Conservation (phyloP, 2,113 vertebrate species). For the Blennius ocellaris region DNA sequence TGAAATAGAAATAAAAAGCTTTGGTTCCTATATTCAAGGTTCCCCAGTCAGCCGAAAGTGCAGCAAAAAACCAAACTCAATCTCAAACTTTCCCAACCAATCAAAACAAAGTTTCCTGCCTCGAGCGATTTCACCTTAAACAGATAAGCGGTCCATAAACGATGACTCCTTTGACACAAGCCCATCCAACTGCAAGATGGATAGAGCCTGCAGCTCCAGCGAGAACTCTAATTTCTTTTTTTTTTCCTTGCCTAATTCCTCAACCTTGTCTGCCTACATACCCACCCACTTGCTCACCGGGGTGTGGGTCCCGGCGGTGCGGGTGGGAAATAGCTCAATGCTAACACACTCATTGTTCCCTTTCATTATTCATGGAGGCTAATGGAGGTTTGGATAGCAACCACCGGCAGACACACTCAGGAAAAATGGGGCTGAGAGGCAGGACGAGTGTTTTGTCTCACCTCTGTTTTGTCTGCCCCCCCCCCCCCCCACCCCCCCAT, state of each 20-base stretch:
- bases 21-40: background rate
- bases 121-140: slow-evolving; percentile 34
- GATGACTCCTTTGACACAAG: slow-evolving; percentile 36
- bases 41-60: background rate
- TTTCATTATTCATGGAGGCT: slow-evolving; percentile 77
- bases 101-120: slow-evolving; percentile 22
- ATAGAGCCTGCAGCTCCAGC: slow-evolving; percentile 9
- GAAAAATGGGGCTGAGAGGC: slow-evolving; percentile 53
- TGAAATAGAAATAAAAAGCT: background rate
- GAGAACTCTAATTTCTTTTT: slow-evolving; percentile 41
- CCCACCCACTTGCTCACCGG: slow-evolving; percentile 46
- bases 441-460: slow-evolving; percentile 63
- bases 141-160: slow-evolving; percentile 53
- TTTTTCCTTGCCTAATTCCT: slow-evolving; percentile 33
- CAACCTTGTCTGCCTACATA: slow-evolving; percentile 23
- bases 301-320: slow-evolving; percentile 34
- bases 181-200: slow-evolving; percentile 32
- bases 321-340: slow-evolving; percentile 34
- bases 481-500: slow-evolving; percentile 1
- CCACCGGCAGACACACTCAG: slow-evolving; percentile 48
- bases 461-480: slow-evolving; percentile 58
- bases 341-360: slow-evolving; percentile 63
- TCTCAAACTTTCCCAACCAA: slow-evolving; percentile 42
- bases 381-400: slow-evolving; percentile 74
- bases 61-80: slow-evolving; percentile 1